Conservation (phyloP, 2,797 vertebrate genomes). For the Sebastes goodei region DNA sequence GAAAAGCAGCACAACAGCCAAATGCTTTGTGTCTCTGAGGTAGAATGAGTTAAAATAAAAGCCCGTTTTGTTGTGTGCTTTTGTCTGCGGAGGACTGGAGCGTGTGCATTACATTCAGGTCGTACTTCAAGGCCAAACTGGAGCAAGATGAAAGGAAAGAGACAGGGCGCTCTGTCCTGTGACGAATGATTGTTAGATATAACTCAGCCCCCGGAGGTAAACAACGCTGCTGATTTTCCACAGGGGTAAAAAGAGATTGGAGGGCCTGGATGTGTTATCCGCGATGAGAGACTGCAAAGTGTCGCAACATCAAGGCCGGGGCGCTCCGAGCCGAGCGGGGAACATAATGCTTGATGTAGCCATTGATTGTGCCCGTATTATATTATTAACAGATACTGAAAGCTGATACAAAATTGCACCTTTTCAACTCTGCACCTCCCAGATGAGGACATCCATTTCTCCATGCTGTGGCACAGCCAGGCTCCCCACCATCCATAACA, state of each 20-base stretch:
- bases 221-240: constrained; percentile 58
- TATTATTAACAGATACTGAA: constrained; percentile 21
- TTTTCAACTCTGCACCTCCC: constrained; percentile 42
- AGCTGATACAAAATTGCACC: constrained; percentile 23
- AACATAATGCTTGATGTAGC: background rate
- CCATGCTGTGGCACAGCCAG: constrained; percentile 1
- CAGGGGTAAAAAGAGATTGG: constrained; percentile 49
- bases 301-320: constrained; percentile 22
- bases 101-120: constrained; percentile 48
- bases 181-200: constrained; percentile 67
- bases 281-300: constrained; percentile 40
- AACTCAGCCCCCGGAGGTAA: constrained; percentile 59
- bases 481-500: constrained; percentile 34
- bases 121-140: constrained; percentile 68
- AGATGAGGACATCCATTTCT: constrained; percentile 34
- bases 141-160: constrained; percentile 67
- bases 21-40: constrained; percentile 52
- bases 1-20: constrained; percentile 24
- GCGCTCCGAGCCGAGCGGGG: background rate
- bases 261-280: constrained; percentile 35
- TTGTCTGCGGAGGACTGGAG: constrained; percentile 36
- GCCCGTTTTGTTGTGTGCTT: constrained; percentile 42
- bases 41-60: constrained; percentile 53
- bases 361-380: constrained; percentile 26
- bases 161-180: constrained; percentile 45